Evolutionary conservation across 1,140 invertebrate species (phyloP).

Genomic region (Listronotus bonariensis): DNA sequence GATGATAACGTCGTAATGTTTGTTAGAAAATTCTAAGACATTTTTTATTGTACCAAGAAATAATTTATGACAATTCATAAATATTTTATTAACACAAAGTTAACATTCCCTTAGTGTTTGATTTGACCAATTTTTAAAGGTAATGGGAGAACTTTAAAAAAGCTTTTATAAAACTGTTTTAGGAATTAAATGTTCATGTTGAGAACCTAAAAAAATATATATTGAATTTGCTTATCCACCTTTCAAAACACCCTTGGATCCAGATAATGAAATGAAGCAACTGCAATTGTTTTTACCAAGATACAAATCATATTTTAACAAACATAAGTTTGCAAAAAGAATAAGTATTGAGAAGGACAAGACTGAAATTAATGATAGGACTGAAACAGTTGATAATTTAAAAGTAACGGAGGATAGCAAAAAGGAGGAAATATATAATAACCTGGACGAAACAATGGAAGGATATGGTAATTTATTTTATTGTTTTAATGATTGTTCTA

Average conservation of each 20-base stretch:
- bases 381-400: neutral
- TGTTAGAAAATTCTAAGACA: no score
- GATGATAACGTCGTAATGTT: no score
- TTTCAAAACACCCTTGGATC: slow-evolving; percentile 72
- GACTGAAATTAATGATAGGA: neutral
- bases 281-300: slow-evolving; percentile 70
- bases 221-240: slow-evolving; percentile 79
- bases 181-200: slow-evolving; percentile 77
- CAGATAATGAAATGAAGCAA: slow-evolving; percentile 67
- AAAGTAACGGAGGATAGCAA: neutral
- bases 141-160: no score
- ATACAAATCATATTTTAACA: slow-evolving; percentile 52
- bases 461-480: slow-evolving; percentile 37
- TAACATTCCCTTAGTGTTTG: no score
- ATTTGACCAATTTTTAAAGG: no score
- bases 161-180: slow-evolving; percentile 6
- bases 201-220: slow-evolving; percentile 72
- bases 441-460: slow-evolving; percentile 40
- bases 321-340: slow-evolving; percentile 47
- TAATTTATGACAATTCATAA: no score
- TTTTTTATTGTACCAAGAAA: no score
- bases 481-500: no score
- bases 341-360: slow-evolving; percentile 40
- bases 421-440: slow-evolving; percentile 13
- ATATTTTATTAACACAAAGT: no score